Evolutionary conservation across 2,888 invertebrate genomes (phyloP).

Genomic region (Ashinkailepas kermadecensis): DNA sequence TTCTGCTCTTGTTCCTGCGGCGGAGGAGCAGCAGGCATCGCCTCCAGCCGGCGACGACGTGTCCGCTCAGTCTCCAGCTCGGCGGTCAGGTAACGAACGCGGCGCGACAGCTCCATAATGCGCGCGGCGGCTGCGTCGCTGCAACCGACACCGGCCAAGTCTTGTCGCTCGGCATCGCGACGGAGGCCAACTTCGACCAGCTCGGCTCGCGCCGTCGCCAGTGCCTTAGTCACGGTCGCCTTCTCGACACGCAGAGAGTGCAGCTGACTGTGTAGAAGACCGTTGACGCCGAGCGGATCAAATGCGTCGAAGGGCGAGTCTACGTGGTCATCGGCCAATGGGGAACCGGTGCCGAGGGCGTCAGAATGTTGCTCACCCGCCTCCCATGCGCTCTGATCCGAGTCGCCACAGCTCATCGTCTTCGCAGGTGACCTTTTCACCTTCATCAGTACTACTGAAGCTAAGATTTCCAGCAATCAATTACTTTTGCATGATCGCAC

Average conservation of each 20-base stretch:
- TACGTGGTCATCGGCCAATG: too few species aligned
- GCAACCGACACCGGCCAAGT: background rate
- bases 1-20: background rate
- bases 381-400: background rate
- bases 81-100: background rate
- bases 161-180: background rate
- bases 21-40: background rate
- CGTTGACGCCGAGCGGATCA: background rate
- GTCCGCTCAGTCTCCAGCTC: slow-evolving; percentile 17
- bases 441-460: too few species aligned
- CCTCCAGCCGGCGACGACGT: slow-evolving; percentile 5
- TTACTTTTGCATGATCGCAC: too few species aligned
- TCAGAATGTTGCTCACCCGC: background rate
- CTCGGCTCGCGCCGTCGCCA: background rate
- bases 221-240: background rate
- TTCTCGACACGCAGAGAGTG: background rate
- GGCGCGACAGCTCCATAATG: slow-evolving; percentile 9
- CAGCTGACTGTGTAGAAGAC: background rate
- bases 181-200: background rate
- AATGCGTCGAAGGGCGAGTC: background rate
- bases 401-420: background rate
- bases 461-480: too few species aligned
- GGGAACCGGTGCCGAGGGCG: background rate
- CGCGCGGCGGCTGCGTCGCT: slow-evolving; percentile 16
- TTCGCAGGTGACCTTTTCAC: background rate